phyloP scores from a whole-genome alignment of 2,888 invertebrate species.

The Penaeus monodon region DNA sequence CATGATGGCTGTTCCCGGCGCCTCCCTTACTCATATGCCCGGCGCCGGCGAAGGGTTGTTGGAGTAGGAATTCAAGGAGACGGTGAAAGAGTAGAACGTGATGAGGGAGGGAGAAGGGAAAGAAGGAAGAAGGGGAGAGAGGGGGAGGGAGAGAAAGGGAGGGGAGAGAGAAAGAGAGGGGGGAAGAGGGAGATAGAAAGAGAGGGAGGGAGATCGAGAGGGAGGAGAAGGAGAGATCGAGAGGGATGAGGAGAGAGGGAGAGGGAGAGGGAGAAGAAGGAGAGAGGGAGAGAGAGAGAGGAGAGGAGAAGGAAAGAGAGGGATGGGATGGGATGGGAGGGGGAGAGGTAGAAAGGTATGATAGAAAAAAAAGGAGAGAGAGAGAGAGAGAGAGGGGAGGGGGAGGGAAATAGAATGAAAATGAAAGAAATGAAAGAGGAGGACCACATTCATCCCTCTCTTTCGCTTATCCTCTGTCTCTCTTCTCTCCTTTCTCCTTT shows the following conservation, averaged over 20 bases:
- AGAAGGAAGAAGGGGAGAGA: no score
- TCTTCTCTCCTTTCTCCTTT: no score
- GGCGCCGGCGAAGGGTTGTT: no score
- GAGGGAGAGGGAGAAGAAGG: not conserved
- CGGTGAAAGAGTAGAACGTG: no score
- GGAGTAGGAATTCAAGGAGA: no score
- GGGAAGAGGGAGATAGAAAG: no score
- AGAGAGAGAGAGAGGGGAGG: not conserved
- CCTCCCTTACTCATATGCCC: no score
- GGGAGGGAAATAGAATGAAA: no score
- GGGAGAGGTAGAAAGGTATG: not conserved
- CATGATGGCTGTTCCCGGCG: no score
- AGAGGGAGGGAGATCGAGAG: not conserved
- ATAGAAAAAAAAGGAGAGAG: not conserved
- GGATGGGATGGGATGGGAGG: not conserved
- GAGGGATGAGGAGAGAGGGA: not conserved
- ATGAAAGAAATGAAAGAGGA: not conserved
- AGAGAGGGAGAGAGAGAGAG: constrained; percentile 6
- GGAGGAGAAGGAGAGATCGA: not conserved
- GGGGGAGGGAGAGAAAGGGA: no score
- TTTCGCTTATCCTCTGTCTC: not conserved
- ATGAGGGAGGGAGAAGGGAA: no score
- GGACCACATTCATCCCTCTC: not conserved
- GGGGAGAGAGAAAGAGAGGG: no score
- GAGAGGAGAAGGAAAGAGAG: not conserved